Percentiles rank a stretch among this genome's conserved stretches.
These are phyloP conservation scores for Siniperca knerii DNA, from an alignment of 2,113 vertebrate genomes.

Conservation along the genomic window DNA sequence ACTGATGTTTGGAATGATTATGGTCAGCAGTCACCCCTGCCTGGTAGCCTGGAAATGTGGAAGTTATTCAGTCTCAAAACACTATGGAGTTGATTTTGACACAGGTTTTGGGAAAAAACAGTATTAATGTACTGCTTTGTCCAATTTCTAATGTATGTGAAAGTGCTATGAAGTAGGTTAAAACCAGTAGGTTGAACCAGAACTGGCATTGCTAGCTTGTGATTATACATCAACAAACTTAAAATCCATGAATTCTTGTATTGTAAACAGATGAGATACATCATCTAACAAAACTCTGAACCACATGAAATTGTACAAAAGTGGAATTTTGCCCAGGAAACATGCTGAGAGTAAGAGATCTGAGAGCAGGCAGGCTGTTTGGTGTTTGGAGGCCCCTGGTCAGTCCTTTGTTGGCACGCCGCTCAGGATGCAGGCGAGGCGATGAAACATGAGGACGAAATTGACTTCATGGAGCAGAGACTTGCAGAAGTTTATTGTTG, in stretches of 20 bases:
- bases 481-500: background rate
- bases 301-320: background rate
- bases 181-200: background rate
- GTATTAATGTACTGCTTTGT: background rate
- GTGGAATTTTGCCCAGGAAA: background rate
- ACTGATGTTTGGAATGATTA: no score
- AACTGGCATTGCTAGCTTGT: background rate
- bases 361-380: background rate
- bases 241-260: background rate
- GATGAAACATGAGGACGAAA: constrained; percentile 5
- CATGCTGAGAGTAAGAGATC: background rate
- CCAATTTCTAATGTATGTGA: background rate
- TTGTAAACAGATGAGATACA: background rate
- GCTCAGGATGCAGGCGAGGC: background rate
- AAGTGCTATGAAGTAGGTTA: background rate
- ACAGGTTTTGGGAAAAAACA: background rate
- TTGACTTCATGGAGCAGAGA: background rate
- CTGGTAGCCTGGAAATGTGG: background rate
- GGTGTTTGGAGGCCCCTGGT: background rate
- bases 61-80: background rate
- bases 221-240: background rate
- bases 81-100: background rate
- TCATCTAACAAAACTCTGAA: background rate
- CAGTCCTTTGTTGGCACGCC: background rate
- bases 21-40: background rate